Evolutionary conservation across 2,797 vertebrate species (phyloP).

Genomic region (Eutrigla gurnardus): DNA sequence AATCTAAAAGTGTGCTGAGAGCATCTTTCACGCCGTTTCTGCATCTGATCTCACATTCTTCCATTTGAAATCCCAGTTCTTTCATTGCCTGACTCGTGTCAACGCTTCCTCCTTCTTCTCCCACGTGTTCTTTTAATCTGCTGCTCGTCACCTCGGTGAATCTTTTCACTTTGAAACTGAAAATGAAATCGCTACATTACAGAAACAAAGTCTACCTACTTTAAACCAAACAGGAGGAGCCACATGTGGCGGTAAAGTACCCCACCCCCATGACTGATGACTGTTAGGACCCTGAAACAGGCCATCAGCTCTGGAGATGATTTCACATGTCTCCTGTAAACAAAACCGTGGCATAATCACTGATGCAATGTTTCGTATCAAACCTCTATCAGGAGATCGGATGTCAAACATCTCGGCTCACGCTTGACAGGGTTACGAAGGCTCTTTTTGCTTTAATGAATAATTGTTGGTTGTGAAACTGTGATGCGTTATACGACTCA

Average conservation of each 20-base stretch:
- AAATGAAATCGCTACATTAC: slow-evolving; percentile 20
- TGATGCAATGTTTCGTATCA: background rate
- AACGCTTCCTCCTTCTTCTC: slow-evolving; percentile 37
- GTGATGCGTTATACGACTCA: background rate
- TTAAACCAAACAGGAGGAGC: slow-evolving; percentile 24
- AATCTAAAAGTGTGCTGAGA: slow-evolving; percentile 24
- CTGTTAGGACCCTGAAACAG: too few species aligned
- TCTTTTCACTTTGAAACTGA: slow-evolving; percentile 37
- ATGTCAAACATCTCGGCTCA: background rate
- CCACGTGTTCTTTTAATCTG: slow-evolving; percentile 25
- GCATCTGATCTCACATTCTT: slow-evolving; percentile 54
- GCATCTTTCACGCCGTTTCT: slow-evolving; percentile 37
- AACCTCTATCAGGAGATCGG: background rate
- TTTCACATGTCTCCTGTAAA: slow-evolving; percentile 52
- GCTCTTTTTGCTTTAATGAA: background rate
- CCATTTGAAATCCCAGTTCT: slow-evolving; percentile 55
- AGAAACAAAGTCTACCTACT: slow-evolving; percentile 17
- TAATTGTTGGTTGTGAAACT: background rate
- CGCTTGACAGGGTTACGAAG: background rate
- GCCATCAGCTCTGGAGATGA: slow-evolving; percentile 58
- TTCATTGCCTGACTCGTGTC: slow-evolving; percentile 56
- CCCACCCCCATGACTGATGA: slow-evolving; percentile 38
- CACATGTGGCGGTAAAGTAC: slow-evolving; percentile 6
- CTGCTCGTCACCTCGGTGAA: slow-evolving; percentile 16
- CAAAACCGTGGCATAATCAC: slow-evolving; percentile 44